Evolutionary conservation across 1,140 invertebrate species (phyloP).

Genomic region (Dufourea novaeangliae): DNA sequence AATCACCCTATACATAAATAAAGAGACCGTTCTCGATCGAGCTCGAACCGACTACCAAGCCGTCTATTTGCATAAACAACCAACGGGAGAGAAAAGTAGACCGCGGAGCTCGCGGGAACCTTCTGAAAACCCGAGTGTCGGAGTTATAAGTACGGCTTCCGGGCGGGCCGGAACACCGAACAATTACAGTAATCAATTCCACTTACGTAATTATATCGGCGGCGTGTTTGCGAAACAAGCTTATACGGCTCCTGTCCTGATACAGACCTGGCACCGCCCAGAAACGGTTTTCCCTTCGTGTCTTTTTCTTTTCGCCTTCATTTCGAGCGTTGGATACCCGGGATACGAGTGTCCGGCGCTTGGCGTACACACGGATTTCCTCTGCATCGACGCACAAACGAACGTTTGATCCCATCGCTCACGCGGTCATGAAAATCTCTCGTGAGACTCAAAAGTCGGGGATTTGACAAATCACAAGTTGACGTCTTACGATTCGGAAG

Average conservation of each 20-base stretch:
- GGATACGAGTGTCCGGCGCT: not conserved
- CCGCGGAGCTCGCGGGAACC: slow-evolving; percentile 29
- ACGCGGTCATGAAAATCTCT: no score
- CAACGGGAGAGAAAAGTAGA: slow-evolving; percentile 21
- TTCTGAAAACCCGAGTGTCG: slow-evolving; percentile 43
- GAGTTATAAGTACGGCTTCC: slow-evolving; percentile 60
- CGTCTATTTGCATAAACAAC: slow-evolving; percentile 4
- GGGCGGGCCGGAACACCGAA: slow-evolving; percentile 51
- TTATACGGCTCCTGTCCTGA: slow-evolving; percentile 38
- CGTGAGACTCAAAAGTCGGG: no score
- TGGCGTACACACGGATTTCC: not conserved
- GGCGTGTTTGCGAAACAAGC: slow-evolving; percentile 43
- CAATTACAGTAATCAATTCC: slow-evolving; percentile 62
- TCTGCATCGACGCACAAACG: no score
- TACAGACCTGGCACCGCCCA: slow-evolving; percentile 6
- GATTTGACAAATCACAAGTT: no score
- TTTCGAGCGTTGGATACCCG: not conserved
- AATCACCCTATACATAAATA: not conserved
- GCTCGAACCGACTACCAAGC: not conserved
- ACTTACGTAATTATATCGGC: slow-evolving; percentile 48
- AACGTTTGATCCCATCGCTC: no score
- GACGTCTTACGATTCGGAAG: no score
- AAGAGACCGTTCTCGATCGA: no score
- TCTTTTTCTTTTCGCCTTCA: not conserved
- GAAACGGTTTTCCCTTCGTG: slow-evolving; percentile 13